These are phyloP conservation scores for Cosmia trapezina DNA, from an alignment of 2,888 invertebrate species.

Conservation along the genomic window DNA sequence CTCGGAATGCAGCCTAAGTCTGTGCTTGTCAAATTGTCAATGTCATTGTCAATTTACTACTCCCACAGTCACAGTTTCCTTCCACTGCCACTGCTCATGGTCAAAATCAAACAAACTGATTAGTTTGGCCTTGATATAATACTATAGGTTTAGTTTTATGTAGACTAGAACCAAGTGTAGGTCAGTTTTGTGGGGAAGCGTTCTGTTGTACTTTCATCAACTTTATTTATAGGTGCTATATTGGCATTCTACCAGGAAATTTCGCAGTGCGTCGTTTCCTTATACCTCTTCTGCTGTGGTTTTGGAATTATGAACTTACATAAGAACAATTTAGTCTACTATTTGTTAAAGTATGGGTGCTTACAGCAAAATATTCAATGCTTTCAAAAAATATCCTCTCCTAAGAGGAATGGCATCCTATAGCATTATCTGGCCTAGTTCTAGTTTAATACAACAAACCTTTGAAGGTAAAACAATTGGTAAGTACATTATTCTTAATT, in stretches of 20 bases:
- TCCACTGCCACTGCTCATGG: too few species aligned
- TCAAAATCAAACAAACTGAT: too few species aligned
- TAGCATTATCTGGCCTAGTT: slow-evolving; percentile 93
- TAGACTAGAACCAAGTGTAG: slow-evolving; percentile 22
- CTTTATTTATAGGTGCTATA: slow-evolving; percentile 53
- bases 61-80: too few species aligned
- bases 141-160: too few species aligned
- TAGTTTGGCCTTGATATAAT: too few species aligned
- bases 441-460: slow-evolving; percentile 93
- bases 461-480: slow-evolving; percentile 92
- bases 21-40: too few species aligned
- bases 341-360: slow-evolving; percentile 73
- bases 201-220: slow-evolving; percentile 44
- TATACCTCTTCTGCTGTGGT: slow-evolving; percentile 51
- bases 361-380: slow-evolving; percentile 78
- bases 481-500: slow-evolving; percentile 73
- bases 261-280: slow-evolving; percentile 60
- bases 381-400: slow-evolving; percentile 84
- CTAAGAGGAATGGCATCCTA: slow-evolving; percentile 93
- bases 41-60: too few species aligned
- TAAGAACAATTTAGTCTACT: slow-evolving; percentile 46
- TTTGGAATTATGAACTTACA: slow-evolving; percentile 66
- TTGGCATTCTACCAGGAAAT: slow-evolving; percentile 74
- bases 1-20: too few species aligned
- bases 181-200: slow-evolving; percentile 20